Evolutionary conservation across 2,797 vertebrate genomes (phyloP).

Genomic region (Molossus alvarezi): DNA sequence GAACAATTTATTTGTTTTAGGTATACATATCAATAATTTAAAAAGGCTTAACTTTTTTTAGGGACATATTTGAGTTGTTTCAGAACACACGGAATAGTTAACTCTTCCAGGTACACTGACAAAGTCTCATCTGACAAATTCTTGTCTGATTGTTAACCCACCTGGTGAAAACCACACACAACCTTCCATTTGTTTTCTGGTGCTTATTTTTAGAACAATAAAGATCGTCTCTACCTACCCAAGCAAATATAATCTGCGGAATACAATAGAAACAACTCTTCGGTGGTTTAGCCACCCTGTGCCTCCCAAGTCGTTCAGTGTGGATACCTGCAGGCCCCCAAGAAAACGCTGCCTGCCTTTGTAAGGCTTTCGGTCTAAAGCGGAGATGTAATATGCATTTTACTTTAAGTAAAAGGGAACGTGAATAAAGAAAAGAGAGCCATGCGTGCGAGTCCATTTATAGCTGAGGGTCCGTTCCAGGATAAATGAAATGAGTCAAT

Average conservation of each 20-base stretch:
- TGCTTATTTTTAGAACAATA: constrained; percentile 24
- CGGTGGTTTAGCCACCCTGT: background rate
- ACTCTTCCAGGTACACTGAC: background rate
- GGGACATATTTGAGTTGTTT: background rate
- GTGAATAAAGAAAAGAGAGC: background rate
- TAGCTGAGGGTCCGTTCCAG: background rate
- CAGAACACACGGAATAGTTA: background rate
- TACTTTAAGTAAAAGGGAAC: background rate
- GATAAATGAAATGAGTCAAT: background rate
- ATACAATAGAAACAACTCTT: background rate
- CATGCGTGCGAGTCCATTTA: background rate
- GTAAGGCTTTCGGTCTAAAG: background rate
- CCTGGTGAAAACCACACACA: constrained; percentile 4
- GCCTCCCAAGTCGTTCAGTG: background rate
- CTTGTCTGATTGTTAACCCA: background rate
- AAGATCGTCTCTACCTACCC: background rate
- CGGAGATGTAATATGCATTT: background rate
- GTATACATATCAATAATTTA: background rate
- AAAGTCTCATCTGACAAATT: background rate
- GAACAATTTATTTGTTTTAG: background rate
- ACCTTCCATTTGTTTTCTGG: background rate
- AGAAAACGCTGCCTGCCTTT: background rate
- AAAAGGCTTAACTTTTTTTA: background rate
- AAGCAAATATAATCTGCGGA: constrained; percentile 8
- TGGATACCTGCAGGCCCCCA: background rate